Base-by-base conservation (phyloP, 2,888 invertebrate genomes). In the Acanthacorydalis orientalis region DNA sequence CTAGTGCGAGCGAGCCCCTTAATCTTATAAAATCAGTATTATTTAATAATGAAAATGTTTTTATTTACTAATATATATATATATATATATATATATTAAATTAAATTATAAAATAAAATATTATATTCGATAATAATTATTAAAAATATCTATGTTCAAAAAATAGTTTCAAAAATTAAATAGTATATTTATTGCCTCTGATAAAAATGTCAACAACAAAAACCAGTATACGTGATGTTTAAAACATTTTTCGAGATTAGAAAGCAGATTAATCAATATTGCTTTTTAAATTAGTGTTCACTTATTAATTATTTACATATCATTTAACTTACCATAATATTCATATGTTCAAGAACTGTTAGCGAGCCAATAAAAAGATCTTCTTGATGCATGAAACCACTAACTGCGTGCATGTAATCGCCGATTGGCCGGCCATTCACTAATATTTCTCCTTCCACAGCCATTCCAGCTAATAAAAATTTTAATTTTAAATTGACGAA, bases 351-450 rank as follows among this genome's bases (percentile, higher is more conserved):
- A 52, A 75, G 68, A 23, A 91, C 90, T 0, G 90, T 90, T 51
- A 93, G 73, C 38, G 83, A 78, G 3, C 83, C 83, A 7, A 88
- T 80, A 57, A 93, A 92, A 43, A 92, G 69, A 59, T 93, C 92
- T 52, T 92, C 87, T 63, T 93, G 93, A 55, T 91, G 87, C 71
- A 93, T 87, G 65, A 83, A 93, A 0, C 90, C 92, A 56, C 85
- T 86, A 51, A 87, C 73, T 48, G 77, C 73, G 57, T 81, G 80
- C 83, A 88, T 86, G 59, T 80, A 85, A 49, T 77, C 74, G 2
- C 80, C 79, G 10, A 83, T 70, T 1, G 74, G 71, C 33, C 74
- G 63, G 0, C 88, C 87, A 60, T 89, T 87, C 58, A 87, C 78
- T n/a, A 80, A 67, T 51, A 90, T 79, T 49, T 86, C 83, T 2